Evolutionary conservation across 1,140 invertebrate species (phyloP), one percentile per base, ranked within the genome.

Genomic region (Drosophila littoralis): DNA sequence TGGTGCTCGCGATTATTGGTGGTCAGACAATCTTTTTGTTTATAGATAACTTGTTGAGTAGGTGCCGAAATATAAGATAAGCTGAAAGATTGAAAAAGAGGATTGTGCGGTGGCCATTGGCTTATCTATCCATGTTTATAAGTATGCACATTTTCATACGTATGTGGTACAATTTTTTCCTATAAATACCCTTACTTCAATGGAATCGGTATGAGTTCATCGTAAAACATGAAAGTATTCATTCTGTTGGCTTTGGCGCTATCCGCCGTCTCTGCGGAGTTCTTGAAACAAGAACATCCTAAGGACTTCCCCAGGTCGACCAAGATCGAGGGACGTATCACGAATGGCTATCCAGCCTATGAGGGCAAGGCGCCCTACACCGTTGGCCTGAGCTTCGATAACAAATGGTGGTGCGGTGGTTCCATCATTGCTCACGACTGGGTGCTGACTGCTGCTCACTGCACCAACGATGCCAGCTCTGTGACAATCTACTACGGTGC

Each of bases 361-460:
- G 82, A 91, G n/a, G 93, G 93, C 0, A 93, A 94, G 81, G 93
- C 93, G 35, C 94, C 94, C 17, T 93, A 93, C 72, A 93, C 94
- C 66, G 93, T 92, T 22, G 57, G 91, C 0, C 77, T 94, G 6
- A 48, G 65, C 6, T 81, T 93, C 76, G 76, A 88, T 32, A 54
- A 59, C n/a, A 77, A 86, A 77, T 64, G 71, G 72, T 93, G 92
- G 81, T 95, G 95, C 80, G 95, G 95, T 7, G 95, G 94, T n/a
- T 94, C 94, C 38, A 77, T 95, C 50, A 93, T 95, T 17, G 90
- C 88, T 61, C 69, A 90, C 54, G 54, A 93, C 45, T 93, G 92
- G 64, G 94, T 94, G 6, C 71, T 92, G 4, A 93, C 94, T 4
- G 81, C 82, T n/a, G 79, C 59, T 22, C 91, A 92, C 38, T 91